phyloP scores from a whole-genome alignment of 2,113 vertebrate genomes.

The Tragelaphus strepsiceros region DNA sequence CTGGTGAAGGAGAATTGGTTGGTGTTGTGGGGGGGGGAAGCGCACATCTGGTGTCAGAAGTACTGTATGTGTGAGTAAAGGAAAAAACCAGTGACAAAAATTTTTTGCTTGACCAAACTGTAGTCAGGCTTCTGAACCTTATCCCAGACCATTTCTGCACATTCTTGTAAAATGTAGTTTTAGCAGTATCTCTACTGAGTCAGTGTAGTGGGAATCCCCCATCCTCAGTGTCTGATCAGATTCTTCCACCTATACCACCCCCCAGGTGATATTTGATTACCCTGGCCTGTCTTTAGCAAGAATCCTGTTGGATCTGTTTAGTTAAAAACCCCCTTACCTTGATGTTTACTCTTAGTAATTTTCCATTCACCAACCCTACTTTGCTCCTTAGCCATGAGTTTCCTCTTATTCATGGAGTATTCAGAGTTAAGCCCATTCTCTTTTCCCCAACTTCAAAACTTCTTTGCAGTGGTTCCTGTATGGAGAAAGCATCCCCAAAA shows the following conservation, averaged over 20 bases:
- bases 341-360: background rate
- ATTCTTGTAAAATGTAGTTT: background rate
- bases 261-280: background rate
- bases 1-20: background rate
- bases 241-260: background rate
- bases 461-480: background rate
- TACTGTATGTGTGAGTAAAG: background rate
- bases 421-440: background rate
- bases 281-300: background rate
- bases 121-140: background rate
- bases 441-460: background rate
- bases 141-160: background rate
- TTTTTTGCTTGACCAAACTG: background rate
- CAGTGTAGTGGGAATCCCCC: background rate
- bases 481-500: background rate
- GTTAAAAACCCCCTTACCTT: background rate
- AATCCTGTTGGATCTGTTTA: background rate
- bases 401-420: background rate
- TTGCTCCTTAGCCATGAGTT: background rate
- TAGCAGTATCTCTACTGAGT: background rate
- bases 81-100: background rate
- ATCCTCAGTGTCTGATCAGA: background rate
- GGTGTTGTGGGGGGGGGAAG: background rate
- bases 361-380: background rate
- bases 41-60: background rate